Evolutionary conservation across 2,888 invertebrate species (phyloP).

Genomic region (Capitulum mitella): DNA sequence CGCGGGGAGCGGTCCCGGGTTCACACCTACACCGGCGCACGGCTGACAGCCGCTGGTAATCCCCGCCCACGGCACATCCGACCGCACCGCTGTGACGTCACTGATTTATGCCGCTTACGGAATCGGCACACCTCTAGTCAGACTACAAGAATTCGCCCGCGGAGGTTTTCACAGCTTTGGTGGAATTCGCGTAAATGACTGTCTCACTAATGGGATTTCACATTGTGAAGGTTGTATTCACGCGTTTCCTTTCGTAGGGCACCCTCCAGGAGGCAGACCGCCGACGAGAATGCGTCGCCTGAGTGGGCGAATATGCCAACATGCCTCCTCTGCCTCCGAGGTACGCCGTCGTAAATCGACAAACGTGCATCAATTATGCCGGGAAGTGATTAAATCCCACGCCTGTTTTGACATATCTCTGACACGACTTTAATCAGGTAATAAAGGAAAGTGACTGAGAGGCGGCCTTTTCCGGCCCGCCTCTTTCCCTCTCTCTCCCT

Average conservation of each 20-base stretch:
- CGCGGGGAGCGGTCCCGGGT: background rate
- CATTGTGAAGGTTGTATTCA: background rate
- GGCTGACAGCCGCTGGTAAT: too few relatives aligned
- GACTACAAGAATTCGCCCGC: too few relatives aligned
- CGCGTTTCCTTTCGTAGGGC: background rate
- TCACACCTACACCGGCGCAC: too few relatives aligned
- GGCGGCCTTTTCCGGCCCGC: too few relatives aligned
- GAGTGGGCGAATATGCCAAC: background rate
- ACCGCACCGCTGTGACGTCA: too few relatives aligned
- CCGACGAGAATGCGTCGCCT: background rate
- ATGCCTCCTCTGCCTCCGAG: background rate
- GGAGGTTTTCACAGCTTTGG: too few relatives aligned
- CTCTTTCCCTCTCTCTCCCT: too few relatives aligned
- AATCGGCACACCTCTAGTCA: too few relatives aligned
- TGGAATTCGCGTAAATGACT: background rate
- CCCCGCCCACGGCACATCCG: too few relatives aligned
- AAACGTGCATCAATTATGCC: background rate
- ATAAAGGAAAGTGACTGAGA: background rate
- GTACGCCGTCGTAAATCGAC: background rate
- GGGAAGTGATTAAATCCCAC: background rate
- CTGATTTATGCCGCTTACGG: too few relatives aligned
- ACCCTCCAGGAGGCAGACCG: background rate
- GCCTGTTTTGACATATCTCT: background rate
- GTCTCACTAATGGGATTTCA: background rate
- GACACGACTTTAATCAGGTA: background rate